These are phyloP conservation scores for Thereva unica DNA, from an alignment of 2,888 invertebrate species.

Conservation along the genomic window DNA sequence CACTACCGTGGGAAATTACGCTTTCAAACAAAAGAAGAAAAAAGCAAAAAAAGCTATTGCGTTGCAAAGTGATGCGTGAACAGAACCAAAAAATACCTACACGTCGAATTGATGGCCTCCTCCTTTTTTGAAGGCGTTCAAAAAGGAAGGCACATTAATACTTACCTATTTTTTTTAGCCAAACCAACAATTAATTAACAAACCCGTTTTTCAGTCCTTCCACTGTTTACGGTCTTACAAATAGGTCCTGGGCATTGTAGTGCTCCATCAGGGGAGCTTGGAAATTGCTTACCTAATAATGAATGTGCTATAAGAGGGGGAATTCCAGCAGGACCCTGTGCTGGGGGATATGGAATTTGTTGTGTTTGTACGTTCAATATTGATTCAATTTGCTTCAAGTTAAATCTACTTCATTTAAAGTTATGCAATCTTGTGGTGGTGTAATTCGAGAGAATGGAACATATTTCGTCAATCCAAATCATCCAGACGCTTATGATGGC, in stretches of 20 bases:
- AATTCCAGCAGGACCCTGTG: constrained; percentile 76
- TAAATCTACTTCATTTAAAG: constrained; percentile 57
- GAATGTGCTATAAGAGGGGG: constrained; percentile 77
- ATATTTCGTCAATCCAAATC: constrained; percentile 82
- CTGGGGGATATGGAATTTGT: constrained; percentile 60
- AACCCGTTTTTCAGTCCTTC: constrained; percentile 65
- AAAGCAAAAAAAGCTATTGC: no score
- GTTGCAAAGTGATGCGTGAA: no score
- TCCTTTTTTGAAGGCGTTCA: no score
- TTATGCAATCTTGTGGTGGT: constrained; percentile 78
- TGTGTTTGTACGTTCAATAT: constrained; percentile 52
- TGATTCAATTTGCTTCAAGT: background rate
- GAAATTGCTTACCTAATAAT: constrained; percentile 73
- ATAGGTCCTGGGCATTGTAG: constrained; percentile 77
- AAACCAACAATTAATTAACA: background rate
- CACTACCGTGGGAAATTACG: no score
- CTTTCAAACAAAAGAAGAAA: no score
- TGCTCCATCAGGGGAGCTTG: constrained; percentile 77
- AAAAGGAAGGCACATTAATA: no score
- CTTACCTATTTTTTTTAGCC: background rate
- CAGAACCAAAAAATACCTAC: no score
- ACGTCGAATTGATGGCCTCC: no score
- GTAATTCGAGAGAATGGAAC: constrained; percentile 80
- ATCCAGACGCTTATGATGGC: constrained; percentile 74
- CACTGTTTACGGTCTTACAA: constrained; percentile 78